Conservation (phyloP, 2,113 vertebrate genomes). For the chimpanzee (Pan troglodytes) region DNA sequence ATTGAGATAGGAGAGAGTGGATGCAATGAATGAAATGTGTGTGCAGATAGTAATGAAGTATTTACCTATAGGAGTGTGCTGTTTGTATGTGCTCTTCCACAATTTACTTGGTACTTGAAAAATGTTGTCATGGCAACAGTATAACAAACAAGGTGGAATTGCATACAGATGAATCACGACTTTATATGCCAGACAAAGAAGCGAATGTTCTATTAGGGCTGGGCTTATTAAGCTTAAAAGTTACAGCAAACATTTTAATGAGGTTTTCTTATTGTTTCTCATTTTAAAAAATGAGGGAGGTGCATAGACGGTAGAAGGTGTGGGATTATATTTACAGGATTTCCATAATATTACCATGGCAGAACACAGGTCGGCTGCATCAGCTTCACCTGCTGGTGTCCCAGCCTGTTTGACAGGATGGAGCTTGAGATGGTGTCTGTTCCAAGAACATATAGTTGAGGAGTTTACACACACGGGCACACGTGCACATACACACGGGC, state of each 20-base stretch:
- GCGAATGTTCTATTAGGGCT: constrained; percentile 65
- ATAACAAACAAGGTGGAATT: constrained; percentile 79
- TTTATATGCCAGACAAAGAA: constrained; percentile 73
- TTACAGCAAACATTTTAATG: constrained; percentile 75
- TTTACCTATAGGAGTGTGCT: constrained; percentile 72
- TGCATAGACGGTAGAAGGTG: not conserved
- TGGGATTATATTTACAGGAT: constrained; percentile 28
- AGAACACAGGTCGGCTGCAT: not conserved
- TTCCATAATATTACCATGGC: constrained; percentile 16
- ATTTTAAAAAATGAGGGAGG: constrained; percentile 33
- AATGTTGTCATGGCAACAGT: constrained; percentile 78
- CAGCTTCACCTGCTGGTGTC: not conserved
- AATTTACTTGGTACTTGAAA: constrained; percentile 79
- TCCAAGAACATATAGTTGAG: not conserved
- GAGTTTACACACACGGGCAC: not conserved
- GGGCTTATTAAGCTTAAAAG: constrained; percentile 70
- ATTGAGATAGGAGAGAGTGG: constrained; percentile 40
- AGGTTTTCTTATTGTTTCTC: constrained; percentile 65
- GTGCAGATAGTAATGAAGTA: constrained; percentile 44
- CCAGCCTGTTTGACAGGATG: not conserved
- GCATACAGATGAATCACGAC: constrained; percentile 73
- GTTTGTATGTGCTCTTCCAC: constrained; percentile 73
- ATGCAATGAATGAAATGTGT: constrained; percentile 61
- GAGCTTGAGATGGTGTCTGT: not conserved
- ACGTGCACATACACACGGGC: not conserved